These are phyloP conservation scores for Lydus trimaculatus DNA, from an alignment of 2,888 invertebrate genomes.

Conservation along the genomic window DNA sequence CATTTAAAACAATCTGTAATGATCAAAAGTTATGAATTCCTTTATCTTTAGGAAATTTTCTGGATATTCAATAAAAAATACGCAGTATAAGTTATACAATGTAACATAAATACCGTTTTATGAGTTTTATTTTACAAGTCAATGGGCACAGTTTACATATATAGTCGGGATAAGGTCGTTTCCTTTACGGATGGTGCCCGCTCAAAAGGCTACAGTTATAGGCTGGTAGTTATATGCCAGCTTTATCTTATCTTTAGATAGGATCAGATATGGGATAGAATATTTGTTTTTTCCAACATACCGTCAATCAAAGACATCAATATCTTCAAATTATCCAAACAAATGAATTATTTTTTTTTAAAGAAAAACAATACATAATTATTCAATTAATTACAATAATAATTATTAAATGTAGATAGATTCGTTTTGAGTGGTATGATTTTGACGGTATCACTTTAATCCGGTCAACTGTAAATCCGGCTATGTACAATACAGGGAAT, in stretches of 20 bases:
- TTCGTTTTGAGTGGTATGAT: conserved; percentile 1
- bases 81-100: conserved; percentile 35
- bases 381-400: background rate
- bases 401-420: background rate
- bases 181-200: conserved; percentile 31
- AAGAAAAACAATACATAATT: background rate
- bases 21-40: background rate
- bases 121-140: conserved; percentile 42
- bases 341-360: background rate
- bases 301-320: background rate
- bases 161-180: conserved; percentile 29
- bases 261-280: background rate
- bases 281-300: background rate
- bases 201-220: conserved; percentile 24
- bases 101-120: conserved; percentile 37
- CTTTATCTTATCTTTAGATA: background rate
- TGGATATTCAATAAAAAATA: conserved; percentile 18
- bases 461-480: background rate
- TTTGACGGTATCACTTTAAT: conserved; percentile 8
- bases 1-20: background rate
- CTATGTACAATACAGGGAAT: conserved; percentile 11
- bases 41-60: background rate
- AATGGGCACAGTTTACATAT: conserved; percentile 35
- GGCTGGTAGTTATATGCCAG: background rate
- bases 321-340: background rate